A percentile compares a stretch with the other conserved stretches of the same genome.
Conservation (phyloP, 2,113 vertebrate species). For the Rostratula benghalensis region DNA sequence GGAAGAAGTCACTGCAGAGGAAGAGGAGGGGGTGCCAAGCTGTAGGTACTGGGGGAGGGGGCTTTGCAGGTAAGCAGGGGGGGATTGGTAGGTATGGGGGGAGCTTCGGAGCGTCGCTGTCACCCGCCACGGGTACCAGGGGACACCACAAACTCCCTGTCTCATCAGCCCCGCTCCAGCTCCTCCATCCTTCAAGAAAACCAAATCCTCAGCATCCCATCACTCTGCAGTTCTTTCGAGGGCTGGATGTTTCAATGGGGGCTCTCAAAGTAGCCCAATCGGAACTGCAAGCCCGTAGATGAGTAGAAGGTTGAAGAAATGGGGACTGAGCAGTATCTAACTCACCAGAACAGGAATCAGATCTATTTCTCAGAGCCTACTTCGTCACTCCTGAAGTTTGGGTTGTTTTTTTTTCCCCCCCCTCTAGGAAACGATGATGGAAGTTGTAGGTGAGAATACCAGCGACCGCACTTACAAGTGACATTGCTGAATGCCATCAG, state of each 20-base stretch:
- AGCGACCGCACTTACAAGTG: not conserved
- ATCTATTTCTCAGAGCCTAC: not conserved
- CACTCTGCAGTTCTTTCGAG: accelerated
- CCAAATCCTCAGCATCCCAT: accelerated
- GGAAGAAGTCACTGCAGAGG: not conserved
- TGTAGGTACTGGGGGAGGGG: accelerated
- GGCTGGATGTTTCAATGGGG: accelerated
- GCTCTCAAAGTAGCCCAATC: too few species aligned
- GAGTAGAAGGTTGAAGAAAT: not conserved
- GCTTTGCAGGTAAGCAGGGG: too few species aligned
- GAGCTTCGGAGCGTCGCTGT: not conserved
- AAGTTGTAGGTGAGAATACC: not conserved
- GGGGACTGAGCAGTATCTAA: accelerated
- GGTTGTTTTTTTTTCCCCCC: too few species aligned
- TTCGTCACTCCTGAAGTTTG: not conserved
- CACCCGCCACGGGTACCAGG: accelerated
- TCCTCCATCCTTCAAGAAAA: not conserved
- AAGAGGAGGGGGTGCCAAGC: not conserved
- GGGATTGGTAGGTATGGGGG: accelerated
- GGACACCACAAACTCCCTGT: accelerated
- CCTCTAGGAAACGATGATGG: not conserved
- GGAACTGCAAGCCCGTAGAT: too few species aligned
- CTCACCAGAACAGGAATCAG: too few species aligned
- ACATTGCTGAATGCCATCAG: not conserved
- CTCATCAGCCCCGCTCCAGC: accelerated